These are phyloP conservation scores for Octopus sinensis DNA, from an alignment of 1,140 invertebrate genomes.

Conservation along the genomic window DNA sequence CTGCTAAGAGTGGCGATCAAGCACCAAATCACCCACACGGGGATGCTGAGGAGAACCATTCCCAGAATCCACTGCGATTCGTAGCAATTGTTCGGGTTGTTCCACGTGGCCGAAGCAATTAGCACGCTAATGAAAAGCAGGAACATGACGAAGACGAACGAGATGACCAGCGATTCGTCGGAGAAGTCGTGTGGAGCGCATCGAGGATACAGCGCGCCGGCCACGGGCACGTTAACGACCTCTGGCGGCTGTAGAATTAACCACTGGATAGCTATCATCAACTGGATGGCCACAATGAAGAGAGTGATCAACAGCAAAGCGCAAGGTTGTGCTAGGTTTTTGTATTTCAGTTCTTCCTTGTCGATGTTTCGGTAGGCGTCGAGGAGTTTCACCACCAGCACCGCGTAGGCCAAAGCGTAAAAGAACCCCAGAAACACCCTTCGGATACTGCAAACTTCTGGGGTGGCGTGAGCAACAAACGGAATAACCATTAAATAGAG, in stretches of 20 bases:
- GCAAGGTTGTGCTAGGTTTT: conserved; percentile 50
- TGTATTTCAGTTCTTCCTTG: conserved; percentile 51
- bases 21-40: conserved; percentile 59
- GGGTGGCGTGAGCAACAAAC: conserved; percentile 58
- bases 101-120: conserved; percentile 54
- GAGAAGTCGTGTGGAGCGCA: conserved; percentile 52
- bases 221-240: conserved; percentile 39
- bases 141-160: conserved; percentile 60
- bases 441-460: conserved; percentile 56
- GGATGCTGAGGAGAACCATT: conserved; percentile 49
- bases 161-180: conserved; percentile 58
- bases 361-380: conserved; percentile 54
- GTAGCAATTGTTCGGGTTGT: conserved; percentile 40
- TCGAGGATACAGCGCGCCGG: conserved; percentile 44
- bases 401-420: conserved; percentile 58
- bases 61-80: conserved; percentile 59
- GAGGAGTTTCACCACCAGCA: conserved; percentile 60
- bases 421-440: conserved; percentile 56
- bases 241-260: conserved; percentile 53
- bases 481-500: conserved; percentile 59
- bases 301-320: conserved; percentile 56
- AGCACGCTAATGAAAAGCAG: conserved; percentile 56
- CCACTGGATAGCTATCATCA: conserved; percentile 58
- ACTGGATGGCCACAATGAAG: conserved; percentile 57
- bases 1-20: conserved; percentile 52